Conservation (phyloP, 1,140 invertebrate species). For the Temnothorax nylanderi region DNA sequence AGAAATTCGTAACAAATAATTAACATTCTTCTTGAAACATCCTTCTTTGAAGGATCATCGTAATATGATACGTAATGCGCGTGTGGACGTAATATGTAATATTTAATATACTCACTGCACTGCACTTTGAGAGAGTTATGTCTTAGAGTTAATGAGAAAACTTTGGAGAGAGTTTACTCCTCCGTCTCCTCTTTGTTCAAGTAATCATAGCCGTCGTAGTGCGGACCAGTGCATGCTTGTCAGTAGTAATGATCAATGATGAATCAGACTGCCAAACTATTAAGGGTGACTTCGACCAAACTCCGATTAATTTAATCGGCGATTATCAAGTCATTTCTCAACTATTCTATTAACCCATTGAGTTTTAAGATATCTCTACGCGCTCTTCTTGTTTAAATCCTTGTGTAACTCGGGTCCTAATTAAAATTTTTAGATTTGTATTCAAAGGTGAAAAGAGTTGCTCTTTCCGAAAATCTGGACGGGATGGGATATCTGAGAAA, state of each 20-base stretch:
- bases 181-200: background rate
- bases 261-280: background rate
- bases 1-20: background rate
- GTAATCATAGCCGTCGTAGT: background rate
- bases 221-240: background rate
- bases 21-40: background rate
- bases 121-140: background rate
- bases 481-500: background rate
- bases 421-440: too few species aligned
- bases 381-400: too few species aligned
- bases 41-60: background rate
- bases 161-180: background rate
- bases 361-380: too few species aligned
- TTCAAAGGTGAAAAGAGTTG: too few species aligned
- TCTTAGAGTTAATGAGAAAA: background rate
- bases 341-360: background rate
- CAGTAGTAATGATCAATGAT: slow-evolving; percentile 29
- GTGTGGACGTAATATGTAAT: background rate
- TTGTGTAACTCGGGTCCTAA: too few species aligned
- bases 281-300: background rate
- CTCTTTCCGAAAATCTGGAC: background rate
- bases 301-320: background rate
- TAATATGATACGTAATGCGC: background rate
- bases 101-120: background rate
- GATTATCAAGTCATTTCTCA: background rate